Conservation (phyloP, 2,888 invertebrate genomes). For the Orchesella flavescens region DNA sequence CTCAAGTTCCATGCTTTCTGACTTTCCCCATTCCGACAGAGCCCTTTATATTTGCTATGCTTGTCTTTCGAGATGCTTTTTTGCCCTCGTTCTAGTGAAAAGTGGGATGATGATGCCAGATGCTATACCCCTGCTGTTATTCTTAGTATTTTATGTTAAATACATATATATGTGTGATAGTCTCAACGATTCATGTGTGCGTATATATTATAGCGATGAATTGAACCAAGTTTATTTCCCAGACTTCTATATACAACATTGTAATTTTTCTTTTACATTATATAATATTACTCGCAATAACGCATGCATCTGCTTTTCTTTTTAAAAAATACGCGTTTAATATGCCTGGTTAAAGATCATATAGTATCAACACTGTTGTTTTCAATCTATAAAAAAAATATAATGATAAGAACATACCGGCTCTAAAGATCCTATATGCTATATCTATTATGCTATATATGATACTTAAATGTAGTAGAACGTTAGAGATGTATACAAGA, state of each 20-base stretch:
- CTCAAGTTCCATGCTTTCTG: constrained; percentile 13
- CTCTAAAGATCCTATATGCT: too few relatives aligned
- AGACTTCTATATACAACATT: background rate
- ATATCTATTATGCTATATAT: too few relatives aligned
- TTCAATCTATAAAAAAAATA: too few relatives aligned
- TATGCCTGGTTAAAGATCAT: too few relatives aligned
- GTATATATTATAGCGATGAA: background rate
- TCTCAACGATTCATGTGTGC: background rate
- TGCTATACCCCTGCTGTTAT: constrained; percentile 39
- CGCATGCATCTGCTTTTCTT: too few relatives aligned
- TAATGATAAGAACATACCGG: too few relatives aligned
- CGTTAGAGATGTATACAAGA: background rate
- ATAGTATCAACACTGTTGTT: too few relatives aligned
- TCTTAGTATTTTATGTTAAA: background rate
- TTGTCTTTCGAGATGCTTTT: background rate
- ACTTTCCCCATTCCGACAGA: background rate
- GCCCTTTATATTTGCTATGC: too few relatives aligned
- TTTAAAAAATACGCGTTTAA: too few relatives aligned
- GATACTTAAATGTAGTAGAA: too few relatives aligned
- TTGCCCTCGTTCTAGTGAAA: constrained; percentile 36
- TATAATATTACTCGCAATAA: too few relatives aligned
- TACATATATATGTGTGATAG: background rate
- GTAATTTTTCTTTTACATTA: background rate
- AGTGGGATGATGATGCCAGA: constrained; percentile 54
- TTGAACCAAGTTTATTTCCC: too few relatives aligned